Percentiles rank a stretch among this genome's conserved stretches.
Conservation (phyloP, 2,113 vertebrate species). For the Motacilla tschutschensis region DNA sequence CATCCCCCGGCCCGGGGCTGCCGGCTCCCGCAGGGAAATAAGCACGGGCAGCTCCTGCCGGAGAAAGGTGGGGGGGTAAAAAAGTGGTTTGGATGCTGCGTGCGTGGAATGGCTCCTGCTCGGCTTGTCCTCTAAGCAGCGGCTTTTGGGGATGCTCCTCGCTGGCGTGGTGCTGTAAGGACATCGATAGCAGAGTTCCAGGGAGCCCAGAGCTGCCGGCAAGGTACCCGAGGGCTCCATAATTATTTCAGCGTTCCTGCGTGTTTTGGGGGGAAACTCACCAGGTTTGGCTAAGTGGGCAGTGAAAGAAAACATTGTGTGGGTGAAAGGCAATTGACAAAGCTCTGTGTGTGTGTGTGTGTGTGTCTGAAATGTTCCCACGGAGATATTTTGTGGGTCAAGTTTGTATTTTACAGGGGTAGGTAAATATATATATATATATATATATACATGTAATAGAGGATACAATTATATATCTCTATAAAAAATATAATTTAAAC, state of each 20-base stretch:
- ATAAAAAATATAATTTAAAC: neutral
- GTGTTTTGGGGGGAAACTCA: neutral
- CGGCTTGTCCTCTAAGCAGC: neutral
- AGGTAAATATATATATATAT: neutral
- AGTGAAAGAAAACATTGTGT: neutral
- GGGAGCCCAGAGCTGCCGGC: neutral
- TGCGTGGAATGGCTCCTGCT: neutral
- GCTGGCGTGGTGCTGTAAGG: neutral
- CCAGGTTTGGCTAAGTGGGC: neutral
- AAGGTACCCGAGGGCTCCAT: neutral
- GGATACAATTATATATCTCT: rapidly evolving
- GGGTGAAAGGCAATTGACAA: neutral
- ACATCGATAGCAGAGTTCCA: neutral
- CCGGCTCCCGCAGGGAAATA: neutral
- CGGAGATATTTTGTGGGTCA: neutral
- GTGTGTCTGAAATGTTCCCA: neutral
- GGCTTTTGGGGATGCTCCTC: neutral
- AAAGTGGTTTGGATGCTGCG: neutral
- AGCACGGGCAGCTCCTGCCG: rapidly evolving
- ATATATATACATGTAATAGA: rapidly evolving
- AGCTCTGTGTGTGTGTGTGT: neutral
- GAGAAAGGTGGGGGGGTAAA: neutral
- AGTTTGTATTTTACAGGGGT: neutral
- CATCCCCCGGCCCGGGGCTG: neutral
- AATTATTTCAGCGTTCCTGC: neutral